phyloP scores from a whole-genome alignment of 1,140 invertebrate species.

The Conus ventricosus region DNA sequence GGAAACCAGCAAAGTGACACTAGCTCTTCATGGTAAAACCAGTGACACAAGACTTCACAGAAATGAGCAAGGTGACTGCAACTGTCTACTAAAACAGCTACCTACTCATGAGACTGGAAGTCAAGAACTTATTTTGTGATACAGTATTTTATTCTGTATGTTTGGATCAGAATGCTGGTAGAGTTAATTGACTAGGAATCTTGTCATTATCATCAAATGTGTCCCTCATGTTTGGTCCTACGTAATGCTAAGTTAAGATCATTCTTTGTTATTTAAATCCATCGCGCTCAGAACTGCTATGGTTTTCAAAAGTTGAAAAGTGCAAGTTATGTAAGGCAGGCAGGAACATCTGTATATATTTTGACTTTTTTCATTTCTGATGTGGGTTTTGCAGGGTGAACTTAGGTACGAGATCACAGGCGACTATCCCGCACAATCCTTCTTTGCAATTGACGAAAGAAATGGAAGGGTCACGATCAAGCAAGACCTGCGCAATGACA shows the following conservation, averaged over 20 bases:
- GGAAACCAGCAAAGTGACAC: too few relatives aligned
- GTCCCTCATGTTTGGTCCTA: too few relatives aligned
- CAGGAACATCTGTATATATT: not conserved
- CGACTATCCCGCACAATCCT: conserved; percentile 58
- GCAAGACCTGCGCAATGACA: conserved; percentile 54
- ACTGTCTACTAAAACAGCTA: too few relatives aligned
- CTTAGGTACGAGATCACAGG: conserved; percentile 61
- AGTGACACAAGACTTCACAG: too few relatives aligned
- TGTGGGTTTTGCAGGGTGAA: conserved; percentile 45
- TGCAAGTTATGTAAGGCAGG: not conserved
- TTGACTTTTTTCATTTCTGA: not conserved
- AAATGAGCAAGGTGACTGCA: too few relatives aligned
- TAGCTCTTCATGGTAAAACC: too few relatives aligned
- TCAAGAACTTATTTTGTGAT: too few relatives aligned
- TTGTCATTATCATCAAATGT: too few relatives aligned
- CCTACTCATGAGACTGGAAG: too few relatives aligned
- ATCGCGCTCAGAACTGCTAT: not conserved
- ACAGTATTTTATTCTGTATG: too few relatives aligned
- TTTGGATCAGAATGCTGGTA: too few relatives aligned
- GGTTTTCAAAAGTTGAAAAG: not conserved
- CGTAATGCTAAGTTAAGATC: not conserved
- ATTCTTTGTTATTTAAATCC: conserved; percentile 24
- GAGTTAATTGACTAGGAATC: too few relatives aligned
- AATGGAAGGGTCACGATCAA: conserved; percentile 57
- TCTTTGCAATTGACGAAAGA: conserved; percentile 57